These are phyloP conservation scores for Myotis lucifugus DNA, from an alignment of 2,113 vertebrate genomes.

Conservation along the genomic window DNA sequence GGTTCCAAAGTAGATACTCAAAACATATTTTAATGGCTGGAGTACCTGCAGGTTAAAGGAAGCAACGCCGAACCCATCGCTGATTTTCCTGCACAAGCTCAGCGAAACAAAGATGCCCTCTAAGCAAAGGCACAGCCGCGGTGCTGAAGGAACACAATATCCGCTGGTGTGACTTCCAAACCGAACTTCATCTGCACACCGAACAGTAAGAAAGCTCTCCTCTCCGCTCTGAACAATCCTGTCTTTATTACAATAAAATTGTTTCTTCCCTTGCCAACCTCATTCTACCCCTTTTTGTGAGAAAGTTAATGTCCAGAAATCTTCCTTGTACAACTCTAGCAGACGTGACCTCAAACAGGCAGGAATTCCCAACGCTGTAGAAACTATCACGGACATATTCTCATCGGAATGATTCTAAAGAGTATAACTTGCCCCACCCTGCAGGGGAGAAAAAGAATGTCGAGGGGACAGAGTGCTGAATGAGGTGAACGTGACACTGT, in stretches of 20 bases:
- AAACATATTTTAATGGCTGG: conserved; percentile 36
- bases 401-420: conserved; percentile 49
- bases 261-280: conserved; percentile 68
- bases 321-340: conserved; percentile 61
- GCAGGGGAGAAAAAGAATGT: not conserved
- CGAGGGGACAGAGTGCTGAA: too few relatives aligned
- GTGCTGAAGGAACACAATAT: conserved; percentile 49
- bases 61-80: conserved; percentile 15
- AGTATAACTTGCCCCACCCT: not conserved
- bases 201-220: conserved; percentile 55
- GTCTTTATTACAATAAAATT: conserved; percentile 58
- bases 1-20: conserved; percentile 42
- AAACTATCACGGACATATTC: conserved; percentile 6
- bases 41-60: not conserved
- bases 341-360: not conserved
- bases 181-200: conserved; percentile 36
- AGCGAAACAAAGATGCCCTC: conserved; percentile 61
- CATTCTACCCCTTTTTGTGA: conserved; percentile 13
- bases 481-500: not conserved
- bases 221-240: not conserved
- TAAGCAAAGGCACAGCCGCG: not conserved
- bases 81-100: conserved; percentile 30
- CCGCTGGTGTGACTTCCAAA: conserved; percentile 62
- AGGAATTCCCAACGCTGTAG: conserved; percentile 33
- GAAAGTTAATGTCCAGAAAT: conserved; percentile 60